These are phyloP conservation scores for Pseudomyrmex flavicornis DNA, from an alignment of 1,140 invertebrate species.

Conservation along the genomic window DNA sequence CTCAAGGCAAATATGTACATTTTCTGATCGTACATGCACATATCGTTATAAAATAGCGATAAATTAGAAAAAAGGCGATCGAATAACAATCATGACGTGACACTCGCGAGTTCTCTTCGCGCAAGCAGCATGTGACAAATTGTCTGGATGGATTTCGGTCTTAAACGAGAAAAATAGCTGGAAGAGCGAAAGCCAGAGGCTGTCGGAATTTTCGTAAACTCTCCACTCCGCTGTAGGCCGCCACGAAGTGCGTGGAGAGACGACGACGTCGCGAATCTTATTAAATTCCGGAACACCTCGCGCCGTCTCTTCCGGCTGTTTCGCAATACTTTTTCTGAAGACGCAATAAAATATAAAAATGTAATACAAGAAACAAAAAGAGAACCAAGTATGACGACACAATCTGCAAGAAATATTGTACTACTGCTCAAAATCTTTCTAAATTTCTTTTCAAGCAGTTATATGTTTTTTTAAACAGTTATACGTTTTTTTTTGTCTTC, in stretches of 20 bases:
- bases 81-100: constrained; percentile 33
- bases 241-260: constrained; percentile 38
- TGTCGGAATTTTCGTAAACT: constrained; percentile 65
- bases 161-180: constrained; percentile 26
- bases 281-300: constrained; percentile 51
- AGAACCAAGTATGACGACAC: neutral
- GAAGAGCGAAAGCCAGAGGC: constrained; percentile 16
- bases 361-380: neutral
- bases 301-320: neutral
- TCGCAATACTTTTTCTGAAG: constrained; percentile 31
- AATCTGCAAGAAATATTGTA: neutral
- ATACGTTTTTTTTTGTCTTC: neutral
- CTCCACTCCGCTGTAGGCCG: constrained; percentile 36
- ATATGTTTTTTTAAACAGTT: neutral
- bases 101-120: constrained; percentile 8
- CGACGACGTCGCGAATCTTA: constrained; percentile 58
- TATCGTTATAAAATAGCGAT: neutral
- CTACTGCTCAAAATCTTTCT: too few species aligned
- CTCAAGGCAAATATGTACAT: too few species aligned
- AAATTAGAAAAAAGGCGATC: constrained; percentile 17
- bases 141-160: constrained; percentile 62
- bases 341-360: constrained; percentile 29
- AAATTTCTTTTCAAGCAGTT: too few species aligned
- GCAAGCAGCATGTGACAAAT: constrained; percentile 60
- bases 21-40: neutral